Evolutionary conservation across 2,113 vertebrate genomes (phyloP).

Genomic region (Pterocles orientalis): DNA sequence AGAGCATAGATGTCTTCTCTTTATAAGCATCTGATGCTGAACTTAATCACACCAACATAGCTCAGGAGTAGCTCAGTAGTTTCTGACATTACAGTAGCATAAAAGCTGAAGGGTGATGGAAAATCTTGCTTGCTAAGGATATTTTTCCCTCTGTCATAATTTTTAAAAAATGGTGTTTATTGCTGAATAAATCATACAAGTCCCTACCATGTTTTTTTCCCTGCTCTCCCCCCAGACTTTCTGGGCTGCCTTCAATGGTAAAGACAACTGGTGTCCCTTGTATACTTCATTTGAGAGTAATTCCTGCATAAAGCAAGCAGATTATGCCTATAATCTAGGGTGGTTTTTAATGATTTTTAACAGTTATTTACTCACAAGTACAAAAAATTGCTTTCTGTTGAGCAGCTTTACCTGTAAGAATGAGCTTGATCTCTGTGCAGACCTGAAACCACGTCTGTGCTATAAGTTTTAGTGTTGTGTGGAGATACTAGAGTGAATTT

Average conservation of each 20-base stretch:
- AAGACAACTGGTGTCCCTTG: neutral
- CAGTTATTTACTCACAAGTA: neutral
- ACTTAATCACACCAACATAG: neutral
- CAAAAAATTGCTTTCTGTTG: neutral
- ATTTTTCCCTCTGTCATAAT: neutral
- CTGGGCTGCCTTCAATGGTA: neutral
- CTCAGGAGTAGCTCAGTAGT: neutral
- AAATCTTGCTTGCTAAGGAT: neutral
- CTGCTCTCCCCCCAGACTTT: neutral
- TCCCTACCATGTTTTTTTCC: fast-evolving
- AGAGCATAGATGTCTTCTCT: neutral
- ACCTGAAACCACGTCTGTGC: neutral
- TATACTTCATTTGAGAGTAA: neutral
- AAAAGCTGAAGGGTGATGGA: neutral
- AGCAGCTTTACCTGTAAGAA: neutral
- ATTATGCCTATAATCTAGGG: neutral
- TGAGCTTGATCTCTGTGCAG: neutral
- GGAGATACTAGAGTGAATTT: neutral
- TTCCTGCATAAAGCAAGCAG: neutral
- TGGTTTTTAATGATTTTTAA: neutral
- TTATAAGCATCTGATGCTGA: neutral
- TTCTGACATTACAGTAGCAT: neutral
- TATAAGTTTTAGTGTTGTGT: neutral
- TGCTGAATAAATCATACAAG: neutral
- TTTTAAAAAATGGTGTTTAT: neutral